Evolutionary conservation across 2,888 invertebrate genomes (phyloP).

Genomic region (Drosophila affinis): DNA sequence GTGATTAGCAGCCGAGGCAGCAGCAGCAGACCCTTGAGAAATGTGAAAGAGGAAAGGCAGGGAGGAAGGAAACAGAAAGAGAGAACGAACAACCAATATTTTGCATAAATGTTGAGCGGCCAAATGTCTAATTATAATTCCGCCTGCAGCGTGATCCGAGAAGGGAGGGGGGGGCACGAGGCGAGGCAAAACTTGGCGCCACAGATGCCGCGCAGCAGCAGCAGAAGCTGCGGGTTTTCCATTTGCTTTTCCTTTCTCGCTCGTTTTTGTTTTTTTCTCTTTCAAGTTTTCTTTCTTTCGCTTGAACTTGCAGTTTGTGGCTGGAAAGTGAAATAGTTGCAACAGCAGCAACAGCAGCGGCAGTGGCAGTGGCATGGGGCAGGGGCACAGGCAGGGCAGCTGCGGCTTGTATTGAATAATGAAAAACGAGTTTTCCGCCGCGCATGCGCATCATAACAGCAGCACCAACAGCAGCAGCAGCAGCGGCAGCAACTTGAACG

Average conservation of each 20-base stretch:
- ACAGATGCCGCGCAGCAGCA: background rate
- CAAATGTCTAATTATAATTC: conserved; percentile 63
- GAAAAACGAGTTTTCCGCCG: conserved; percentile 76
- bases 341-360: conserved; percentile 37
- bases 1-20: conserved; percentile 52
- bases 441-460: conserved; percentile 65
- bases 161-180: background rate
- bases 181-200: conserved; percentile 34
- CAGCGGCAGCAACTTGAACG: conserved; percentile 37
- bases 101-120: conserved; percentile 67
- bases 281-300: conserved; percentile 61
- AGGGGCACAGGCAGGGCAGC: conserved; percentile 15
- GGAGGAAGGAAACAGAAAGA: background rate
- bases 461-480: conserved; percentile 32
- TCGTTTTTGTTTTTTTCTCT: conserved; percentile 53
- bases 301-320: conserved; percentile 65
- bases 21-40: background rate
- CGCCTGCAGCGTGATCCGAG: conserved; percentile 46
- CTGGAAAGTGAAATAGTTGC: conserved; percentile 69
- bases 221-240: conserved; percentile 41
- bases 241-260: conserved; percentile 51
- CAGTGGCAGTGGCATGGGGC: conserved; percentile 31
- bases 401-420: conserved; percentile 72
- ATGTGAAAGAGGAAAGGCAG: background rate
- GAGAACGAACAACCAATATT: conserved; percentile 54